These are phyloP conservation scores for Tetragnatha versicolor DNA, from an alignment of 1,140 invertebrate species.

Conservation along the genomic window DNA sequence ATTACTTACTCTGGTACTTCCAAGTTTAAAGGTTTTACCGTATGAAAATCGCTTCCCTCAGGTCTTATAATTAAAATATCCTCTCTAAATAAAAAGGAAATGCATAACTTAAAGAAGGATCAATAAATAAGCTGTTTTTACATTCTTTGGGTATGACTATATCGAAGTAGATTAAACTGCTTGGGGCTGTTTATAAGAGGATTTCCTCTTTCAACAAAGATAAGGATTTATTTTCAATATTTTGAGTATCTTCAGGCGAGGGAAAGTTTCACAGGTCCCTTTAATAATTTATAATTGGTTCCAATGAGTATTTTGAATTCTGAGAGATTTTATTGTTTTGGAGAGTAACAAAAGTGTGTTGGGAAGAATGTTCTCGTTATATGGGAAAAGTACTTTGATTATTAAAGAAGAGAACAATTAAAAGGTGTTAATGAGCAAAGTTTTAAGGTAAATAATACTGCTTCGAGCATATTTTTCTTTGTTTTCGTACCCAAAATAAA, in stretches of 20 bases:
- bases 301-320: neutral
- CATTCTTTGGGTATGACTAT: neutral
- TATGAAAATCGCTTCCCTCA: too few species aligned
- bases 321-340: too few species aligned
- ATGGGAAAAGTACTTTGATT: too few species aligned
- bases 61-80: neutral
- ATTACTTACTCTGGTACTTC: too few species aligned
- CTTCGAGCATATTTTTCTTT: too few species aligned
- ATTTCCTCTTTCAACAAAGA: neutral
- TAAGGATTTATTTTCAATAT: constrained; percentile 3
- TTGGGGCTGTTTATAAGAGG: constrained; percentile 6
- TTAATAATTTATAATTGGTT: constrained; percentile 11
- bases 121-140: neutral
- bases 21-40: too few species aligned
- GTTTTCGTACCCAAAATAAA: too few species aligned
- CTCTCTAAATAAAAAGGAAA: neutral
- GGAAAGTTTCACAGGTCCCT: neutral
- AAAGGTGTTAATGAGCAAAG: too few species aligned
- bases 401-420: too few species aligned
- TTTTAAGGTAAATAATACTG: too few species aligned
- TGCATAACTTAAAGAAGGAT: neutral
- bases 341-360: too few species aligned
- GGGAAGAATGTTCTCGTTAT: too few species aligned
- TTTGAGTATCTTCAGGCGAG: neutral
- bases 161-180: neutral